These are phyloP conservation scores for Vesta saturnalis DNA, from an alignment of 2,888 invertebrate species.

Conservation along the genomic window DNA sequence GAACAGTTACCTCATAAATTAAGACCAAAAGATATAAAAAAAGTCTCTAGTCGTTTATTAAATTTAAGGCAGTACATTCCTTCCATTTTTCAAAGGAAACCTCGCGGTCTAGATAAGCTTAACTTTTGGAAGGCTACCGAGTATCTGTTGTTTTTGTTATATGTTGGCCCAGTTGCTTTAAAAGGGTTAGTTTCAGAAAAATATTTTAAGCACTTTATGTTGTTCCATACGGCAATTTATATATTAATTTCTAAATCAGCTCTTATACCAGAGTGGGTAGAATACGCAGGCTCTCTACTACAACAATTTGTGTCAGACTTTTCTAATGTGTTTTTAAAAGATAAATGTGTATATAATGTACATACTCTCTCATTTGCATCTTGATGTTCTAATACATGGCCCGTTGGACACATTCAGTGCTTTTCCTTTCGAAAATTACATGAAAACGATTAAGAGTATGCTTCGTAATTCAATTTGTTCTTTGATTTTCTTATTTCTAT, in stretches of 20 bases:
- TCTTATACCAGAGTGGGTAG: conserved; percentile 1
- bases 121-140: conserved; percentile 5
- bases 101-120: conserved; percentile 2
- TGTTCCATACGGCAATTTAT: background rate
- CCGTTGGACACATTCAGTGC: no score
- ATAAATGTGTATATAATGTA: conserved; percentile 1
- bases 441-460: no score
- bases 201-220: conserved; percentile 3
- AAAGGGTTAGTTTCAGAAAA: conserved; percentile 1
- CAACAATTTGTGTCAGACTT: background rate
- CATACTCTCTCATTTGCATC: no score
- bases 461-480: no score
- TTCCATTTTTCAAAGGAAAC: background rate
- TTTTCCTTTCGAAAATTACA: no score
- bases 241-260: conserved; percentile 4
- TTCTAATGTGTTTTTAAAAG: background rate
- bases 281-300: background rate
- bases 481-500: no score
- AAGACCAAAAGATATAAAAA: conserved; percentile 1
- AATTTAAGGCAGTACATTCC: no score
- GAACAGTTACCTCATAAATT: conserved; percentile 3
- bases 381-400: no score
- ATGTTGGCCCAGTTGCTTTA: conserved; percentile 5
- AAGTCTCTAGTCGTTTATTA: background rate
- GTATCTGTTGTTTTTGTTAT: background rate